Evolutionary conservation across 2,888 invertebrate species (phyloP).

Genomic region (Acanthoscelides obtectus): DNA sequence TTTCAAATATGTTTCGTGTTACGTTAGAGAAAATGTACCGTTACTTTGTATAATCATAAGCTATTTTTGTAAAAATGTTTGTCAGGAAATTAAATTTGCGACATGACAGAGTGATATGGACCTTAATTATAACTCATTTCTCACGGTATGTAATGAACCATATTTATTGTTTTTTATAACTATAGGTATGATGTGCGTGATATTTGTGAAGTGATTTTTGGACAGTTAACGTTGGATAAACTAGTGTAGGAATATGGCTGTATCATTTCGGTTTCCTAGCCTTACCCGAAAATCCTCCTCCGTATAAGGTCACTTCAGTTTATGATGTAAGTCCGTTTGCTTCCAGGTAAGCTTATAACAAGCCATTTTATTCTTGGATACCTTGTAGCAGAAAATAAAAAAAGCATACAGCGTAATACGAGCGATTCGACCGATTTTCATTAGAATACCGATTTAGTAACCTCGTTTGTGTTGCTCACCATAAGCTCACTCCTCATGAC

Average conservation of each 20-base stretch:
- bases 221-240: slow-evolving; percentile 40
- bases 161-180: slow-evolving; percentile 22
- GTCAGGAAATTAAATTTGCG: slow-evolving; percentile 22
- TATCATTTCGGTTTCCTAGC: not conserved
- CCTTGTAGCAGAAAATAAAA: too few species aligned
- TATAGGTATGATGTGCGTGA: slow-evolving; percentile 34
- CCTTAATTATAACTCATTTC: slow-evolving; percentile 9
- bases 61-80: slow-evolving; percentile 26
- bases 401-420: too few species aligned
- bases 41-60: slow-evolving; percentile 4
- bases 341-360: too few species aligned
- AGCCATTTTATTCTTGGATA: too few species aligned
- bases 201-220: slow-evolving; percentile 42
- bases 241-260: slow-evolving; percentile 1
- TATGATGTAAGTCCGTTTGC: too few species aligned
- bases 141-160: slow-evolving; percentile 11
- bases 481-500: too few species aligned
- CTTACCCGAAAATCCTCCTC: too few species aligned
- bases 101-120: slow-evolving; percentile 9
- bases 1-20: not conserved
- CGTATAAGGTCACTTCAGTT: too few species aligned
- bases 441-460: too few species aligned
- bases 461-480: too few species aligned
- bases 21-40: not conserved
- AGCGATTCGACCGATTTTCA: too few species aligned